A percentile compares a stretch with the other conserved stretches of the same genome.
phyloP scores from a whole-genome alignment of 2,113 vertebrate genomes.

The Gila orcuttii region DNA sequence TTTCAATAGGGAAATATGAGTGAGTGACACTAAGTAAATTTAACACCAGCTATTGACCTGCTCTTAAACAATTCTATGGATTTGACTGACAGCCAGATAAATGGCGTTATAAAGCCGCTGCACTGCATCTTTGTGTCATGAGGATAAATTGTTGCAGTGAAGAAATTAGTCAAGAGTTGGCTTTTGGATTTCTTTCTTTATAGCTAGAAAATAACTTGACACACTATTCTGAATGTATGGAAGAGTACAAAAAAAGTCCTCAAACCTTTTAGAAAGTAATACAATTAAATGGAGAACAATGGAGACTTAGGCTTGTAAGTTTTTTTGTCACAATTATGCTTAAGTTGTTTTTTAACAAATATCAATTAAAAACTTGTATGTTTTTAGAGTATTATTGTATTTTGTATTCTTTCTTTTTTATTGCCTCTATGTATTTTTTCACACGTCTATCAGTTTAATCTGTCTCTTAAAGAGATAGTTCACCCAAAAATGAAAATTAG shows the following conservation, averaged over 20 bases:
- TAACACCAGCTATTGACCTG: neutral
- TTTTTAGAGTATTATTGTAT: neutral
- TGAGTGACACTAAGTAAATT: neutral
- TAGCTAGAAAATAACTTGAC: neutral
- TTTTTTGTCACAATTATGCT: neutral
- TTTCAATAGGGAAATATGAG: neutral
- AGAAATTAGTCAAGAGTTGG: neutral
- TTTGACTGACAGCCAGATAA: constrained; percentile 15
- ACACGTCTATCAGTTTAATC: too few relatives aligned
- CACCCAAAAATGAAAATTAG: too few relatives aligned
- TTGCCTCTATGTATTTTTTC: too few relatives aligned
- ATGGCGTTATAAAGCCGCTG: neutral
- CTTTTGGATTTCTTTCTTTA: neutral
- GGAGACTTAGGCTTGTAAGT: neutral
- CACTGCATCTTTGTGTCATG: neutral
- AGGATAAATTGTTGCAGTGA: neutral
- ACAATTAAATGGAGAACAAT: neutral
- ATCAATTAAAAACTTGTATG: neutral
- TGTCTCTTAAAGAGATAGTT: too few relatives aligned
- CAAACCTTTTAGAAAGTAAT: neutral
- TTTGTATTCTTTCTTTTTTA: neutral
- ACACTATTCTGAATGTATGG: neutral
- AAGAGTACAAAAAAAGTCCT: neutral
- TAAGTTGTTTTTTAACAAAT: neutral
- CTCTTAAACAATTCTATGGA: constrained; percentile 6